phyloP scores from a whole-genome alignment of 1,140 invertebrate species.

The Brachystomella parvula region DNA sequence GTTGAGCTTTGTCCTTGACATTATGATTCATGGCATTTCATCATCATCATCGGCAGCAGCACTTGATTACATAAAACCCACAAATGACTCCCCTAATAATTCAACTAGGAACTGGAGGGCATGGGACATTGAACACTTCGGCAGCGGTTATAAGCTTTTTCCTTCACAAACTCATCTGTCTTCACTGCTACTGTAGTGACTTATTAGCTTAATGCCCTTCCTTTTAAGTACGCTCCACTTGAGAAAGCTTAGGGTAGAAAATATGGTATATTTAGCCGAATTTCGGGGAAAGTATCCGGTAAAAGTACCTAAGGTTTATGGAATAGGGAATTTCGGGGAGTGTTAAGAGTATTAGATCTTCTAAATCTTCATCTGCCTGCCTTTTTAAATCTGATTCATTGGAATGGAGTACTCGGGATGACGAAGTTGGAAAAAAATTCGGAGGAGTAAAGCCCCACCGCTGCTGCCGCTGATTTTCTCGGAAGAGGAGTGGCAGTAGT shows the following conservation, averaged over 20 bases:
- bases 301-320: too few relatives aligned
- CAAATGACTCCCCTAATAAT: background rate
- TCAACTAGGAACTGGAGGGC: too few relatives aligned
- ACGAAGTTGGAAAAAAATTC: background rate
- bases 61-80: background rate
- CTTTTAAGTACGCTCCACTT: too few relatives aligned
- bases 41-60: background rate
- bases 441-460: background rate
- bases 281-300: too few relatives aligned
- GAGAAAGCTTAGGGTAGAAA: too few relatives aligned
- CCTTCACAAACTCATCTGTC: background rate
- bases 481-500: background rate
- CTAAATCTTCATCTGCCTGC: too few relatives aligned
- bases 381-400: too few relatives aligned
- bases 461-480: background rate
- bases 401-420: too few relatives aligned
- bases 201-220: background rate
- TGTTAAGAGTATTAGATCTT: too few relatives aligned
- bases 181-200: background rate
- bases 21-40: slow-evolving; percentile 1
- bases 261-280: too few relatives aligned
- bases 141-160: background rate
- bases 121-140: background rate
- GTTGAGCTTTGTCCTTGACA: slow-evolving; percentile 3
- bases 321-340: too few relatives aligned